Conservation (phyloP, 2,888 invertebrate species). For the Rhorus exstirpatorius region DNA sequence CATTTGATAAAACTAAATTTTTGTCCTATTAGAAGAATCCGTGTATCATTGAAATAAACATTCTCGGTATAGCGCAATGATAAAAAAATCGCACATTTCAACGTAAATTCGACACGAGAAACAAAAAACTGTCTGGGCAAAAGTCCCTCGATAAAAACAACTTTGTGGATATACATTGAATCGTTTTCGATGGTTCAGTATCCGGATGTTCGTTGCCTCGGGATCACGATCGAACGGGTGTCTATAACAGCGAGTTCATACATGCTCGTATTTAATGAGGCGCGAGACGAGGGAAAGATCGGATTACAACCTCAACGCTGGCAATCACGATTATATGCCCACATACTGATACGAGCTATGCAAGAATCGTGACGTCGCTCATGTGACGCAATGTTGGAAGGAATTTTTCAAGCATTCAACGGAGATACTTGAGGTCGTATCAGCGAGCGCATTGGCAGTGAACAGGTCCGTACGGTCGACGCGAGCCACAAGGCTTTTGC, state of each 20-base stretch:
- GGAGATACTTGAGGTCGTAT: slow-evolving; percentile 37
- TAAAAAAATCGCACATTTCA: too few relatives aligned
- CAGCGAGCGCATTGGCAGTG: slow-evolving; percentile 19
- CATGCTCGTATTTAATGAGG: not conserved
- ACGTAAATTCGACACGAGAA: too few relatives aligned
- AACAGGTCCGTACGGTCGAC: slow-evolving; percentile 14
- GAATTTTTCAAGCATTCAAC: slow-evolving; percentile 55
- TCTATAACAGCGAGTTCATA: slow-evolving; percentile 12
- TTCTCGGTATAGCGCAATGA: too few relatives aligned
- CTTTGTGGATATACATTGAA: not conserved
- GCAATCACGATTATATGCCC: slow-evolving; percentile 51
- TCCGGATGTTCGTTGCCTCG: not conserved
- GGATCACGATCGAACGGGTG: not conserved
- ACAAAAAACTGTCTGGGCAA: not conserved
- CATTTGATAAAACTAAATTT: too few relatives aligned
- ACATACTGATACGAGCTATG: slow-evolving; percentile 33
- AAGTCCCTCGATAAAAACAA: too few relatives aligned
- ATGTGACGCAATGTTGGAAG: slow-evolving; percentile 53
- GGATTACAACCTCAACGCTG: slow-evolving; percentile 20
- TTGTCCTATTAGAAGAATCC: too few relatives aligned
- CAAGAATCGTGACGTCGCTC: slow-evolving; percentile 53
- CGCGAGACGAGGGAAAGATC: slow-evolving; percentile 39
- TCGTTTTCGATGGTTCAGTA: not conserved
- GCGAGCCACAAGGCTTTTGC: slow-evolving; percentile 21
- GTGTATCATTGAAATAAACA: too few relatives aligned